Base-by-base conservation (phyloP, 2,888 invertebrate genomes). In the Plebejus anna region DNA sequence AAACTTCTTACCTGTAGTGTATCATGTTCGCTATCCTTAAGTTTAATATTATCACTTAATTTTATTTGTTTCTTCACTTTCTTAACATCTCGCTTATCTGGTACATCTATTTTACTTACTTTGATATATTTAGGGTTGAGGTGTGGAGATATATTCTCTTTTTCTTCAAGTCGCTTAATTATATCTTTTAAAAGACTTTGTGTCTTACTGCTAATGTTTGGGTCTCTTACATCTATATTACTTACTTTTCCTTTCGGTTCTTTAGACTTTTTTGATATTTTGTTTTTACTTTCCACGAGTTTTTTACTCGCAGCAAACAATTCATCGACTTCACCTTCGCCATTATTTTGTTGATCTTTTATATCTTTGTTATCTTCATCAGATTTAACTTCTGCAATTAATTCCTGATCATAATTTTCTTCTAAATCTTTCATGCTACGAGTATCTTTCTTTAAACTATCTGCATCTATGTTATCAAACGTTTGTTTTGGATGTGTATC, bases 251-350 rank as follows among this genome's bases (percentile, higher is more conserved):
- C 42, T 22, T 42, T 38, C 1, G 5, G n/a, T 16, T 70, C 22
- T 42, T 47, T 55, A 32, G 71, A 6, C 16, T 66, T 77, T 75
- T 75, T 71, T 7, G 36, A 36, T 51, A 38, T 36, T 72, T 77
- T 71, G 66, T 42, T 36, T 57, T 76, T 77, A 66, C 73, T 57
- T 75, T 72, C 66, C 38, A 51, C 32, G 6, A 61, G 28, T 4
- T 11, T 36, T 75, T 71, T 36, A 36, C 36, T 57, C 9, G 16
- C 13, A n/a, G 32, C 70, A 4, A 75, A 16, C 28, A 72, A 38
- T 77, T 72, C 32, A 16, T 66, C 36, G 32, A 32, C 66, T 16
- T 70, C 72, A 75, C 47, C 47, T 70, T 47, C 47, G 7, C 47
- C 47, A 22, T 70, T 75, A 28, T 75, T 57, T n/a, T 22, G 28